Conservation (phyloP, 2,797 vertebrate species). For the Okamejei kenojei region DNA sequence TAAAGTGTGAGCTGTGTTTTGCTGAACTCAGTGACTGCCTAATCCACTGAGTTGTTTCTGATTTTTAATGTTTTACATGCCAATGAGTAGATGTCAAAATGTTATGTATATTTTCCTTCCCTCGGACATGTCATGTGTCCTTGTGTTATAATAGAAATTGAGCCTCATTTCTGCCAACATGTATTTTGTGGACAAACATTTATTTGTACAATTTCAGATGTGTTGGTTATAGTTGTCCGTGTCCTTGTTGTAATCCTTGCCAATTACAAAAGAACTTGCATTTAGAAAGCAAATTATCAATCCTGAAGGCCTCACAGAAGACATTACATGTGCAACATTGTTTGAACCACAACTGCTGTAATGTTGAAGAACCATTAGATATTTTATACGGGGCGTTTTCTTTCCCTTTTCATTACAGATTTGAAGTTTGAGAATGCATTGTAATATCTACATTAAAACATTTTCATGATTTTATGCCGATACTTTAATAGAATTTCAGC, state of each 20-base stretch:
- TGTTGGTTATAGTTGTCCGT: background rate
- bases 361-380: background rate
- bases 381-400: background rate
- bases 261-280: background rate
- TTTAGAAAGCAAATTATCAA: background rate
- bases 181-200: background rate
- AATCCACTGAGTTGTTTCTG: background rate
- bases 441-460: background rate
- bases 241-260: background rate
- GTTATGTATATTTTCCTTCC: background rate
- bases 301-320: background rate
- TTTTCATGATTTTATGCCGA: background rate
- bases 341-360: background rate
- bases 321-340: background rate
- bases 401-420: background rate
- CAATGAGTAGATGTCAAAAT: background rate
- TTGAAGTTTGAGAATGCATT: background rate
- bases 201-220: background rate
- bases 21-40: background rate
- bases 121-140: background rate
- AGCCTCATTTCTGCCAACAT: background rate
- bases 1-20: background rate
- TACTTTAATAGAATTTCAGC: background rate
- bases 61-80: background rate
- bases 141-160: background rate